These are phyloP conservation scores for Mantis religiosa DNA, from an alignment of 2,888 invertebrate genomes.

Conservation along the genomic window DNA sequence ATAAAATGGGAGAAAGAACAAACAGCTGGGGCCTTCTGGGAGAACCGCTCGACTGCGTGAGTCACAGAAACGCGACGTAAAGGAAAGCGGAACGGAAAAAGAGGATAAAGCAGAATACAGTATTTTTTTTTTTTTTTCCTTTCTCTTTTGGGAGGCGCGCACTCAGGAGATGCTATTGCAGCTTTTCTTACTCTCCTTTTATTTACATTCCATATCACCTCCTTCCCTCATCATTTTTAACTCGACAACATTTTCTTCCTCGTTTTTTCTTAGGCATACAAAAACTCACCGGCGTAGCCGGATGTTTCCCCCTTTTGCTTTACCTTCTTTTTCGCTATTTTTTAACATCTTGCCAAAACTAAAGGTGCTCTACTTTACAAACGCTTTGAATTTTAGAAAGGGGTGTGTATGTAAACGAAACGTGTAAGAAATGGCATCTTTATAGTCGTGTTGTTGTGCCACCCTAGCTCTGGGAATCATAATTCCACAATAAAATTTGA, in stretches of 20 bases:
- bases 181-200: background rate
- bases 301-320: too few relatives aligned
- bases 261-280: too few relatives aligned
- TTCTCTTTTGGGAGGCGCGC: background rate
- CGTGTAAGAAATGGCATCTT: too few relatives aligned
- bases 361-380: background rate
- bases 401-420: background rate
- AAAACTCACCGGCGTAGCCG: too few relatives aligned
- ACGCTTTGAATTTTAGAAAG: background rate
- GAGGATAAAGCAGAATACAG: background rate
- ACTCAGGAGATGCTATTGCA: background rate
- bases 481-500: too few relatives aligned
- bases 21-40: background rate
- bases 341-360: background rate
- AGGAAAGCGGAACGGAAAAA: background rate
- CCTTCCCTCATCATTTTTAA: background rate
- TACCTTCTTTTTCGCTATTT: background rate
- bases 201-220: background rate
- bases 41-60: background rate
- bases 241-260: background rate
- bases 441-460: too few relatives aligned
- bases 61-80: background rate
- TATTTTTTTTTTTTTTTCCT: background rate
- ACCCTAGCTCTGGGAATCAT: too few relatives aligned
- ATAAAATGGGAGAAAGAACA: background rate